These are phyloP conservation scores for Pampus argenteus DNA, from an alignment of 2,797 vertebrate species.

Conservation along the genomic window DNA sequence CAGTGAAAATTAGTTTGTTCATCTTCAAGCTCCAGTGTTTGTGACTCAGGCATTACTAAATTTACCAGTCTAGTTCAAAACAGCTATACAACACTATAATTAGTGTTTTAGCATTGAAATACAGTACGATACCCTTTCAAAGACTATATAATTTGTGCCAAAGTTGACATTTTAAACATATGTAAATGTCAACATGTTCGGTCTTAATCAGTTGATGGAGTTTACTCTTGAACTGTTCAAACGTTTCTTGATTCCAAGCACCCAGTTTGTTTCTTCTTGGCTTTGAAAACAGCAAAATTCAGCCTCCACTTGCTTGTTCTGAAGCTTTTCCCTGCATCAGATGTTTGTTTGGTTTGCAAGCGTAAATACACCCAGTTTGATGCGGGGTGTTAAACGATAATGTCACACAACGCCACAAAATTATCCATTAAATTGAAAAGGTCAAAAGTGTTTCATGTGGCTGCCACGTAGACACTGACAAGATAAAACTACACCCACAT, in stretches of 20 bases:
- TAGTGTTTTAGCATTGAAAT: neutral
- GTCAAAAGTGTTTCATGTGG: conserved; percentile 39
- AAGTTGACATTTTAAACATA: too few relatives aligned
- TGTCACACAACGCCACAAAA: conserved; percentile 13
- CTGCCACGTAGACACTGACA: neutral
- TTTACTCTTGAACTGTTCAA: neutral
- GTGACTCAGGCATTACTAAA: conserved; percentile 15
- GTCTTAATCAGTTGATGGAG: neutral
- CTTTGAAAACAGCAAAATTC: neutral
- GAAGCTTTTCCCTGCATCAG: neutral
- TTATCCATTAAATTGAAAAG: conserved; percentile 50
- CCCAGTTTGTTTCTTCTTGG: neutral
- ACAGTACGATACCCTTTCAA: neutral
- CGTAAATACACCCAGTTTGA: conserved; percentile 17
- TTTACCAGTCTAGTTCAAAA: neutral
- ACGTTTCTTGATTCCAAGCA: neutral
- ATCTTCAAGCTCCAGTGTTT: conserved; percentile 9
- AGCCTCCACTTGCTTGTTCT: neutral
- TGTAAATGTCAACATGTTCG: too few relatives aligned
- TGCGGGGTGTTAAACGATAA: conserved; percentile 11
- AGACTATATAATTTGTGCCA: neutral
- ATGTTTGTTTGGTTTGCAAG: neutral
- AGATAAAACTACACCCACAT: conserved; percentile 45
- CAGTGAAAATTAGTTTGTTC: conserved; percentile 11
- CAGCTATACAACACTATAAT: neutral